A percentile compares a stretch with the other conserved stretches of the same genome.
phyloP scores from a whole-genome alignment of 2,113 vertebrate species.

The Globicephala melas region DNA sequence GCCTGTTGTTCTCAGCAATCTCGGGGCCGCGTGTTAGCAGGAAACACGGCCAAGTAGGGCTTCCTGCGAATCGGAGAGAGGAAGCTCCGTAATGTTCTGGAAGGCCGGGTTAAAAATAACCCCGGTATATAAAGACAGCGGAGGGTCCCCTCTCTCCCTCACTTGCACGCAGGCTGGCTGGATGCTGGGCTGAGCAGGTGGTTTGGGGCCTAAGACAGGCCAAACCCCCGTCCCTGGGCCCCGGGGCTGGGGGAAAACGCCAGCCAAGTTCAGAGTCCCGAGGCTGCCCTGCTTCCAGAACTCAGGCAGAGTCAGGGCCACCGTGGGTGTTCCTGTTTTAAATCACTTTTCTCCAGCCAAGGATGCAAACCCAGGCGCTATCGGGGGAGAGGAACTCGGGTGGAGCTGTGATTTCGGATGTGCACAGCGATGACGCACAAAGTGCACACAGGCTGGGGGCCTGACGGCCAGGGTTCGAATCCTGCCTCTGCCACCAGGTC shows the following conservation, averaged over 20 bases:
- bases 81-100: slow-evolving; percentile 92
- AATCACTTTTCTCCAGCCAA: neutral
- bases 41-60: slow-evolving; percentile 91
- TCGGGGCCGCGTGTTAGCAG: slow-evolving; percentile 89
- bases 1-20: slow-evolving; percentile 93
- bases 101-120: slow-evolving; percentile 99
- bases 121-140: slow-evolving; percentile 90
- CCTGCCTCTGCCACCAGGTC: neutral
- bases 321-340: neutral
- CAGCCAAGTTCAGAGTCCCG: neutral
- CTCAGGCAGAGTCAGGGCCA: neutral
- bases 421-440: rapidly evolving
- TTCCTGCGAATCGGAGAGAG: slow-evolving; percentile 94
- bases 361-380: neutral
- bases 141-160: slow-evolving; percentile 87
- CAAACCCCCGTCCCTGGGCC: neutral
- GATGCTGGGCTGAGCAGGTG: slow-evolving; percentile 73
- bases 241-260: neutral
- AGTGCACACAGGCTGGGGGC: neutral
- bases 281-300: neutral
- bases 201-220: neutral
- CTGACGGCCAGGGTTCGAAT: neutral
- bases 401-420: neutral
- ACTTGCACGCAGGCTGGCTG: slow-evolving; percentile 79
- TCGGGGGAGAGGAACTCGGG: neutral